These are phyloP conservation scores for Malacosoma neustria DNA, from an alignment of 2,888 invertebrate species.

Conservation along the genomic window DNA sequence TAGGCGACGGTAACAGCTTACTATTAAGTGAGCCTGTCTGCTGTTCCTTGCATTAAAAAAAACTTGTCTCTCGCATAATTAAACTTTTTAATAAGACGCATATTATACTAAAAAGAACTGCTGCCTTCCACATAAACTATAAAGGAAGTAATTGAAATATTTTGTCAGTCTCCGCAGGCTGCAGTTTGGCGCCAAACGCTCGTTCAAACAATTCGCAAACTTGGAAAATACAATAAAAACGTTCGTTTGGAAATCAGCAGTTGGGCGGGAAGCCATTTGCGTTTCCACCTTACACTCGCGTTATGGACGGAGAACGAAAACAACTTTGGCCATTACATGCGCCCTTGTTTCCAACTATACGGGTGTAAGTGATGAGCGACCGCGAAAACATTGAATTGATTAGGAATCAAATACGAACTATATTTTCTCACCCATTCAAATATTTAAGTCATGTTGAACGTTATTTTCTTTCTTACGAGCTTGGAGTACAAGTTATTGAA, in stretches of 20 bases:
- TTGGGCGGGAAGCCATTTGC: conserved; percentile 21
- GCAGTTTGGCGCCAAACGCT: not conserved
- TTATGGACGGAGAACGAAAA: conserved; percentile 32
- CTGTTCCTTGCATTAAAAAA: too few relatives aligned
- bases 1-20: too few relatives aligned
- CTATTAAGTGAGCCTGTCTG: too few relatives aligned
- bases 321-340: conserved; percentile 40
- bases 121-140: too few relatives aligned
- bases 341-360: conserved; percentile 13
- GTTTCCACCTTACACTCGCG: conserved; percentile 28
- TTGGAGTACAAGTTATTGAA: too few relatives aligned
- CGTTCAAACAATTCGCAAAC: not conserved
- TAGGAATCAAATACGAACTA: too few relatives aligned
- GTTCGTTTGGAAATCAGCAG: conserved; percentile 4
- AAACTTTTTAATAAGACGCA: too few relatives aligned
- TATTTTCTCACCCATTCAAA: too few relatives aligned
- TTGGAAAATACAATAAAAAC: conserved; percentile 1
- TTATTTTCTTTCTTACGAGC: too few relatives aligned
- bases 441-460: not conserved
- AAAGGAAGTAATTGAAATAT: too few relatives aligned
- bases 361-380: conserved; percentile 7
- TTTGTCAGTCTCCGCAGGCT: not conserved
- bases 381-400: conserved; percentile 11
- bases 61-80: too few relatives aligned
- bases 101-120: too few relatives aligned